A percentile compares a stretch with the other conserved stretches of the same genome.
phyloP scores from a whole-genome alignment of 1,140 invertebrate genomes.

The Macrosteles quadrilineatus region DNA sequence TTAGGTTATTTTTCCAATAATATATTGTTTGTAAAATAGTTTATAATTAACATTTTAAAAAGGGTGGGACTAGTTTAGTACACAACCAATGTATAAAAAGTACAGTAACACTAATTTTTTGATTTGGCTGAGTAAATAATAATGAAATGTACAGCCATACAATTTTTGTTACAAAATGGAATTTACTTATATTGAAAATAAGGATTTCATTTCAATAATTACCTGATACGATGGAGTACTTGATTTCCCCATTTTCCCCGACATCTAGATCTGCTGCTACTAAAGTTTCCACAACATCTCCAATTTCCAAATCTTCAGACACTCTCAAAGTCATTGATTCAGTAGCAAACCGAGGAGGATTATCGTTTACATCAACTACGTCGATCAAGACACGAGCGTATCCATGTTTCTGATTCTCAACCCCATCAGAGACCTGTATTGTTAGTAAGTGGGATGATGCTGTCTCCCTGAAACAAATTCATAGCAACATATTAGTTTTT shows the following conservation, averaged over 20 bases:
- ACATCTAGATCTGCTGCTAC: neutral
- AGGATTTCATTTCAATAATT: too few species aligned
- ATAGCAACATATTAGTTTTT: neutral
- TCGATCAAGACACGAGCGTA: neutral
- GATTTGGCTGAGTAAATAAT: too few species aligned
- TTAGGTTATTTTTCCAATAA: too few species aligned
- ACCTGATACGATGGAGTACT: neutral
- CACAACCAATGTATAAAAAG: too few species aligned
- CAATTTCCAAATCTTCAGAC: neutral
- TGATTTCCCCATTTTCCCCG: neutral
- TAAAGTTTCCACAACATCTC: neutral
- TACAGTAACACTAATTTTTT: too few species aligned
- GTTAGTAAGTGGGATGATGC: neutral
- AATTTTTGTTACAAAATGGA: too few species aligned
- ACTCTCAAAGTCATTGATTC: neutral
- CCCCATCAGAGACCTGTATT: neutral
- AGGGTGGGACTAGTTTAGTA: too few species aligned
- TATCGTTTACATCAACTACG: neutral
- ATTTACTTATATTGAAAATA: too few species aligned
- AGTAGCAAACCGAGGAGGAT: neutral
- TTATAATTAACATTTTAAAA: too few species aligned
- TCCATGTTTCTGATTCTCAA: neutral
- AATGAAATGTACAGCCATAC: too few species aligned
- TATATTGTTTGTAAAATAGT: too few species aligned
- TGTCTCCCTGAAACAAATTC: neutral